Conservation (phyloP, 2,888 invertebrate species). For the Germaria angustata region DNA sequence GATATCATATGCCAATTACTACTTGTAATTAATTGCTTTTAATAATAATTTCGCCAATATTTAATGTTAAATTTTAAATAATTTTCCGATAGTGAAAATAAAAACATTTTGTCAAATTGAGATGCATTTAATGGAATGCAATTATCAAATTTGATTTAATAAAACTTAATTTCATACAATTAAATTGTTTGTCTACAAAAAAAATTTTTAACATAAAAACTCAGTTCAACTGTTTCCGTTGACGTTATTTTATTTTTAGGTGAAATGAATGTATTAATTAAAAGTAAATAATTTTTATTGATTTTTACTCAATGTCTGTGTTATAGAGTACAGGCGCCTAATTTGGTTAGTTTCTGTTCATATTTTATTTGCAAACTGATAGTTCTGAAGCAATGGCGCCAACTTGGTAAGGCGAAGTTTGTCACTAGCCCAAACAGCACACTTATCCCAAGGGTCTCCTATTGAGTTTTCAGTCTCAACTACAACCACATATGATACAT, state of each 20-base stretch:
- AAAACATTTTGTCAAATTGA: constrained; percentile 26
- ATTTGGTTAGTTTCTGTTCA: no score
- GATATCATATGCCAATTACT: constrained; percentile 12
- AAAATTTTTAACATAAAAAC: background rate
- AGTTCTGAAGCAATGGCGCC: no score
- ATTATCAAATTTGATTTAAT: background rate
- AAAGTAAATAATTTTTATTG: no score
- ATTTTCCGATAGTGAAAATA: constrained; percentile 8
- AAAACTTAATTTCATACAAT: constrained; percentile 13
- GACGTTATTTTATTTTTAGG: constrained; percentile 7
- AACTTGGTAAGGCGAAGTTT: no score
- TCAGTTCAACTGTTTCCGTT: constrained; percentile 33
- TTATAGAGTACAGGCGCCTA: no score
- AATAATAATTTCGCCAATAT: background rate
- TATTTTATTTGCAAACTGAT: no score
- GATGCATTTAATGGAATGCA: constrained; percentile 14
- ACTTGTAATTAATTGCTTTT: constrained; percentile 21
- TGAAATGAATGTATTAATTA: background rate
- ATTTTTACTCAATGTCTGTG: no score
- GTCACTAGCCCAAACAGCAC: no score
- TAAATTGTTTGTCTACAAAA: background rate
- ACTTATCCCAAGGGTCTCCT: no score
- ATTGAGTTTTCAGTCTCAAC: no score
- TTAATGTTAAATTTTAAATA: constrained; percentile 13
- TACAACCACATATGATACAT: no score